Percentiles rank a stretch among this genome's conserved stretches.
These are phyloP conservation scores for Himalopsyche kuldschensis DNA, from an alignment of 2,888 invertebrate genomes.

Conservation along the genomic window DNA sequence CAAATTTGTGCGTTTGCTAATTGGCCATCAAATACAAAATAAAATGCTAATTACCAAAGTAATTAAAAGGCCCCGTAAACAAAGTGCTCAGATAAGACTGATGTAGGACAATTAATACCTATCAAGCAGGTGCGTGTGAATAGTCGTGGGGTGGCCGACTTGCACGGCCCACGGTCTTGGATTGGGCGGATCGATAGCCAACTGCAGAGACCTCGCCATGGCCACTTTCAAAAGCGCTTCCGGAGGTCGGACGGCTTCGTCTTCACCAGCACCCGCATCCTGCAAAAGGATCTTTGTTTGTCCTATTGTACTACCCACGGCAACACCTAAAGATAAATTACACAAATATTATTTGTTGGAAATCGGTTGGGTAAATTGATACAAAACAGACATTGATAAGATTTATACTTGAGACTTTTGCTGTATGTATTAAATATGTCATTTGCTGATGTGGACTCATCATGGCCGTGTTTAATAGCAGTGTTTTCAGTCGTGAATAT, in stretches of 20 bases:
- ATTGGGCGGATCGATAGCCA: slow-evolving; percentile 9
- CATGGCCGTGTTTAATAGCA: too few species aligned
- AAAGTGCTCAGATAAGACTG: too few species aligned
- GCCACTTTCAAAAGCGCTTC: slow-evolving; percentile 28
- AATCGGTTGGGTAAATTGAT: too few species aligned
- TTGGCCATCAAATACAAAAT: too few species aligned
- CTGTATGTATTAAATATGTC: too few species aligned
- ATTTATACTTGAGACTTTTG: neutral
- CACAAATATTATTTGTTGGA: too few species aligned
- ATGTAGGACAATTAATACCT: slow-evolving; percentile 6
- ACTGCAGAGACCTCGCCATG: slow-evolving; percentile 1
- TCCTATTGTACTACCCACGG: slow-evolving; percentile 17
- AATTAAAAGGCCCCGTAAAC: too few species aligned
- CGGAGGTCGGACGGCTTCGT: slow-evolving; percentile 18
- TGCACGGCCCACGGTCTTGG: slow-evolving; percentile 22
- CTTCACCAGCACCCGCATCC: slow-evolving; percentile 32
- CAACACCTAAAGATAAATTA: slow-evolving; percentile 19
- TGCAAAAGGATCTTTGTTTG: slow-evolving; percentile 25
- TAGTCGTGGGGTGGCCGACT: neutral
- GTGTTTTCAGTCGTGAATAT: too few species aligned
- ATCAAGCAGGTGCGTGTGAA: slow-evolving; percentile 27
- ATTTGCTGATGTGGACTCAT: too few species aligned
- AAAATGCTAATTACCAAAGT: too few species aligned
- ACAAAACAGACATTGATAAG: too few species aligned
- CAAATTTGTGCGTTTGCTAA: too few species aligned